Evolutionary conservation across 1,140 invertebrate species (phyloP).

Genomic region (Monochamus saltuarius): DNA sequence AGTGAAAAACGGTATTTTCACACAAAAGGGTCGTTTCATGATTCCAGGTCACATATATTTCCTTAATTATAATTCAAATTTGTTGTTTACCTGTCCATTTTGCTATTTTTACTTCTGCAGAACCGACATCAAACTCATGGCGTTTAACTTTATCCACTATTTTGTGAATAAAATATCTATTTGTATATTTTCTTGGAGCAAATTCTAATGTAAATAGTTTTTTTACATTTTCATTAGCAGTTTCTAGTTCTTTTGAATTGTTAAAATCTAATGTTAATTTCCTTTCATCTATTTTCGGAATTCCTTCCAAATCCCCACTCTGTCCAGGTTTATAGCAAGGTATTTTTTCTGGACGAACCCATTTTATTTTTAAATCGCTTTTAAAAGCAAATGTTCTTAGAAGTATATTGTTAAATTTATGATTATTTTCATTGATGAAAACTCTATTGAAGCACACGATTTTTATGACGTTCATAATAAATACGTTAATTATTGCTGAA

Average conservation of each 20-base stretch:
- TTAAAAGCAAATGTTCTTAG: constrained; percentile 54
- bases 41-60: background rate
- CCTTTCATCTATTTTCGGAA: constrained; percentile 51
- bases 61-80: too few relatives aligned
- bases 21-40: too few relatives aligned
- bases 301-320: constrained; percentile 59
- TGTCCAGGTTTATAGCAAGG: constrained; percentile 56
- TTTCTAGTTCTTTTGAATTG: constrained; percentile 57
- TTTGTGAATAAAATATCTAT: constrained; percentile 49
- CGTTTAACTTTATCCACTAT: constrained; percentile 57
- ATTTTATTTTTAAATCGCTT: constrained; percentile 64
- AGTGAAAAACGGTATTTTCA: too few relatives aligned
- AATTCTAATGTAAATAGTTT: constrained; percentile 60
- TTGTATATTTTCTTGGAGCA: constrained; percentile 50
- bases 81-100: constrained; percentile 44
- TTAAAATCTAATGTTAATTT: constrained; percentile 43
- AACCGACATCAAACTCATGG: constrained; percentile 58
- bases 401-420: too few relatives aligned
- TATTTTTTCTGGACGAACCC: constrained; percentile 61
- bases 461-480: too few relatives aligned
- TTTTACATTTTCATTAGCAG: constrained; percentile 59
- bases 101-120: constrained; percentile 60
- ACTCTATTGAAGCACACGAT: too few relatives aligned
- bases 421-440: too few relatives aligned
- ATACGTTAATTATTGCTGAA: too few relatives aligned